Evolutionary conservation across 2,113 vertebrate species (phyloP).

Genomic region (Pionites leucogaster): DNA sequence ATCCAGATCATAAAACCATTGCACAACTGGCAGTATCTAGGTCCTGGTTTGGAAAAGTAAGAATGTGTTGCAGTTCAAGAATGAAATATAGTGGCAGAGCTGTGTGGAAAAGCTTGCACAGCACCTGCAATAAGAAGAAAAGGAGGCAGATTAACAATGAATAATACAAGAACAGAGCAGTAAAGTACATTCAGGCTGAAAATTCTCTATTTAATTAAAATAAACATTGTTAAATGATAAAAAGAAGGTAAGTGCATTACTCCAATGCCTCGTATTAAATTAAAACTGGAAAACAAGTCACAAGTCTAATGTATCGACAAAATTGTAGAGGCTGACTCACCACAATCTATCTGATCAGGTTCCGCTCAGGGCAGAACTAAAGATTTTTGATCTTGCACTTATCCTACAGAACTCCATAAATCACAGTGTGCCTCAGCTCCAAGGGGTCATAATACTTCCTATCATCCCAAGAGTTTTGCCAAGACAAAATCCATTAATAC

Average conservation of each 20-base stretch:
- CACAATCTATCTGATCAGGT: background rate
- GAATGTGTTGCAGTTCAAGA: slow-evolving; percentile 32
- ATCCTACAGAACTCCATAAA: background rate
- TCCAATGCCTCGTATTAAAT: background rate
- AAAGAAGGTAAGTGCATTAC: background rate
- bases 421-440: background rate
- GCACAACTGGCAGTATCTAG: slow-evolving; percentile 26
- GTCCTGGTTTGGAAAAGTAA: slow-evolving; percentile 35
- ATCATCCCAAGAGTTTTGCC: background rate
- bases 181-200: background rate
- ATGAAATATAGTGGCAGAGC: slow-evolving; percentile 53
- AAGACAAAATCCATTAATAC: background rate
- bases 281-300: background rate
- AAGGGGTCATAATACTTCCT: background rate
- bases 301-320: background rate
- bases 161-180: background rate
- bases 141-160: slow-evolving; percentile 43
- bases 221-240: background rate
- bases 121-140: slow-evolving; percentile 62
- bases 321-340: background rate
- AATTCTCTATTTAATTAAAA: background rate
- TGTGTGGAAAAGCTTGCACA: slow-evolving; percentile 58
- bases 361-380: background rate
- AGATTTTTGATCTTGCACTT: background rate
- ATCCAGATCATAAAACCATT: slow-evolving; percentile 37